phyloP scores from a whole-genome alignment of 1,140 invertebrate species.

The Bombyx mandarina region DNA sequence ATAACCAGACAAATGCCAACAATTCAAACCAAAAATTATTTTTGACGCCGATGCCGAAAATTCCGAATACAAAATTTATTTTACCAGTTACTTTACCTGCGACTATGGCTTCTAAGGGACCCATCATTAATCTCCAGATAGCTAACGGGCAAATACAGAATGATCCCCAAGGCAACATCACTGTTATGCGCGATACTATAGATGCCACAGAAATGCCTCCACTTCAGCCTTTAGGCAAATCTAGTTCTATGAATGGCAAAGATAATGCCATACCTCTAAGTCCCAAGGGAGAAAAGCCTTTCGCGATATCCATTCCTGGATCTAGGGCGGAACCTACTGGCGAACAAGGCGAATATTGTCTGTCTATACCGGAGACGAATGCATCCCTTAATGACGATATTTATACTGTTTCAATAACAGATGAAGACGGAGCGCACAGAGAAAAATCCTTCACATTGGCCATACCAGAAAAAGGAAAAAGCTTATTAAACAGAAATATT shows the following conservation, averaged over 20 bases:
- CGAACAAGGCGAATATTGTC: conserved; percentile 61
- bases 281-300: conserved; percentile 49
- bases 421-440: conserved; percentile 48
- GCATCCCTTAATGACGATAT: conserved; percentile 66
- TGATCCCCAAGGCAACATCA: conserved; percentile 67
- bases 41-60: conserved; percentile 63
- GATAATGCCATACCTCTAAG: conserved; percentile 41
- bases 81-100: conserved; percentile 58
- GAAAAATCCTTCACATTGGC: conserved; percentile 63
- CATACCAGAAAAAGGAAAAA: conserved; percentile 66
- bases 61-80: conserved; percentile 61
- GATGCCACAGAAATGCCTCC: conserved; percentile 56
- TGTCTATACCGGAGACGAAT: conserved; percentile 68
- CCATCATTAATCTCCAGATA: conserved; percentile 67
- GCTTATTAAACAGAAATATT: conserved; percentile 53
- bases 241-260: conserved; percentile 46
- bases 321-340: conserved; percentile 65
- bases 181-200: conserved; percentile 62
- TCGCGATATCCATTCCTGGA: conserved; percentile 54
- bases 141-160: conserved; percentile 69
- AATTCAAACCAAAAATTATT: conserved; percentile 64
- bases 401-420: conserved; percentile 64
- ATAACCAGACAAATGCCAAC: conserved; percentile 52
- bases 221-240: conserved; percentile 50
- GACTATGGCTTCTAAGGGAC: conserved; percentile 63